A percentile compares a stretch with the other conserved stretches of the same genome.
Evolutionary conservation across 1,140 invertebrate genomes (phyloP).

Genomic region (Temnothorax nylanderi): DNA sequence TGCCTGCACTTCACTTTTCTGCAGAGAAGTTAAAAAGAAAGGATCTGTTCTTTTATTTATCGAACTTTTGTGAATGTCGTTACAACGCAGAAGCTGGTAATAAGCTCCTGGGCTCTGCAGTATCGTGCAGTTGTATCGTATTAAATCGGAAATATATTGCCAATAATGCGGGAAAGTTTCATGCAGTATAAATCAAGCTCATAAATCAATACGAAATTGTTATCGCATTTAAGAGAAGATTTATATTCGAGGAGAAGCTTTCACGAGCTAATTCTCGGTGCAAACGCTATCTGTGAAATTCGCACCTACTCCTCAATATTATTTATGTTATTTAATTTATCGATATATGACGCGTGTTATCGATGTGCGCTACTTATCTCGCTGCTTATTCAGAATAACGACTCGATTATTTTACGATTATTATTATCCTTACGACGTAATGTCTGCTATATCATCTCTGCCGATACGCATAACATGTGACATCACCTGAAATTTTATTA

Average conservation of each 20-base stretch:
- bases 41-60: neutral
- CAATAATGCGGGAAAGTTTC: neutral
- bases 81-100: neutral
- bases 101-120: neutral
- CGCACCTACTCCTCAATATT: neutral
- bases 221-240: neutral
- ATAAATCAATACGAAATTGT: neutral
- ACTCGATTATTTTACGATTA: slow-evolving; percentile 18
- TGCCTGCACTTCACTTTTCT: neutral
- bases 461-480: neutral
- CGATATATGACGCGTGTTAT: neutral
- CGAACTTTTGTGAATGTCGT: neutral
- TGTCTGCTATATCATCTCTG: neutral
- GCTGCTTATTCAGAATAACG: neutral
- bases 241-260: neutral
- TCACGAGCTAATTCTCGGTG: neutral
- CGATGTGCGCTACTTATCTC: slow-evolving; percentile 1
- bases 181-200: neutral
- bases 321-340: slow-evolving; percentile 24
- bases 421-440: neutral
- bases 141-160: neutral
- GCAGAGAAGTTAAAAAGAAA: neutral
- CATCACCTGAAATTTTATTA: neutral
- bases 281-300: neutral
- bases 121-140: neutral